Base-by-base conservation (phyloP, 2,888 invertebrate species). In the Scelioninae gen. 1 region DNA sequence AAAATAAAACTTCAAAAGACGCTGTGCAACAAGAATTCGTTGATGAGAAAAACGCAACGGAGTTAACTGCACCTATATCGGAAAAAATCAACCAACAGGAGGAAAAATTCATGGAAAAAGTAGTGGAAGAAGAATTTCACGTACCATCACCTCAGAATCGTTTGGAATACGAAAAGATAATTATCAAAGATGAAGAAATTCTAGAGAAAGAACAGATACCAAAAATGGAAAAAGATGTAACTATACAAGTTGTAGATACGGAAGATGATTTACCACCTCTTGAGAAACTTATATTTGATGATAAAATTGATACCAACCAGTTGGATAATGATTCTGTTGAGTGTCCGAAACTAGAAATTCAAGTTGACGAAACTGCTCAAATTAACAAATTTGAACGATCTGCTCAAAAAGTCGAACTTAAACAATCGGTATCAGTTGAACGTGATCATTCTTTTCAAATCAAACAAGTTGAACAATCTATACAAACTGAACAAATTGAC, bases 311-410 rank as follows among this genome's bases (percentile, higher is more conserved):
- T 6, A 32, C 11, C 5, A 69, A 45, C 53, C 49, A 34, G 5
- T 68, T 49, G 2, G 77, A 82, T 16, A 68, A 13, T 8, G 74
- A 77, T 10, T 82, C 68, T 0, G 56, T 74, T 0, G 77, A 82
- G 31, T 82, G 77, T 72, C 82, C 82, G 9, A 77, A 66, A 63
- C 16, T 82, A 11, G 77, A 77, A 51, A 82, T 56, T 15, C 77
- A 82, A 38, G 34, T 82, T 40, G 71, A 82, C 8, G 5, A 31
- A 23, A 2, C 2, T 23, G 23, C 23, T 23, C 23, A 23, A 23
- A 23, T 23, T 1, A 23, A 23, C 23, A 23, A 23, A 23, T 2
- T 23, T 23, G 23, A 23, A 23, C 2, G 4, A 23, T 23, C 23
- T 23, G 23, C 23, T 23, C 23, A 23, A 23, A 23, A 23, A 2